Base-by-base conservation (phyloP, 2,113 vertebrate species). In the Sylvia atricapilla region DNA sequence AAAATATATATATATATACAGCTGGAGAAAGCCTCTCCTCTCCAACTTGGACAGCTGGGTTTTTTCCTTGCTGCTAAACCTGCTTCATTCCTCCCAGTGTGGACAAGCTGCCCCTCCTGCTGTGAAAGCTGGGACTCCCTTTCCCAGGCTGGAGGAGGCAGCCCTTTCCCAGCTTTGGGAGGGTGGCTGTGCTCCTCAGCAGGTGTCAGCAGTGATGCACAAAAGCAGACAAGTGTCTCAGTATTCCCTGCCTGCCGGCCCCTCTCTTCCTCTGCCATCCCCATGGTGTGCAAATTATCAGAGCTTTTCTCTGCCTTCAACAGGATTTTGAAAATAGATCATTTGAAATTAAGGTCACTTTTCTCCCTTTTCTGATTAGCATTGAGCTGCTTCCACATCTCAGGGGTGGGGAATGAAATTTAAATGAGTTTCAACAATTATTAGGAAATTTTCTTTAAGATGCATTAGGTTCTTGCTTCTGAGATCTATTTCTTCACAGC, bases 271-370 rank as follows among this genome's bases (percentile, higher is more conserved):
- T 76, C 67, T 93, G 67, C 78, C 92, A 25, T n/a, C 88, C 73
- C 52, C 81, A 37, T 4, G 43, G 47, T 30, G 73, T 69, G 84
- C 68, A 80, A 91, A 90, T 93, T 73, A 73, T 52, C 21, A n/a
- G 39, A 43, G 60, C 75, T 37, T 87, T 92, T 89, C 64, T 58
- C 95, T 95, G 92, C 63, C 75, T 95, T 95, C 90, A 62, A 95
- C 84, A 72, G 73, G 85, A 94, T 96, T 95, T 97, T 83, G 84
- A 72, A 97, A 97, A 87, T 55, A 91, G 95, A 97, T 95, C 79
- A 94, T 91, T 81, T 5, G 30, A 95, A 96, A 96, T 97, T 97
- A 94, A 97, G 96, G 87, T 95, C 86, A 62, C 84, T 93, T 72
- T 64, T 81, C 75, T 82, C 52, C 52, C 37, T 85, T 79, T 91